A percentile compares a stretch with the other conserved stretches of the same genome.
Evolutionary conservation across 2,797 vertebrate genomes (phyloP).

Genomic region (Pelodytes ibericus): DNA sequence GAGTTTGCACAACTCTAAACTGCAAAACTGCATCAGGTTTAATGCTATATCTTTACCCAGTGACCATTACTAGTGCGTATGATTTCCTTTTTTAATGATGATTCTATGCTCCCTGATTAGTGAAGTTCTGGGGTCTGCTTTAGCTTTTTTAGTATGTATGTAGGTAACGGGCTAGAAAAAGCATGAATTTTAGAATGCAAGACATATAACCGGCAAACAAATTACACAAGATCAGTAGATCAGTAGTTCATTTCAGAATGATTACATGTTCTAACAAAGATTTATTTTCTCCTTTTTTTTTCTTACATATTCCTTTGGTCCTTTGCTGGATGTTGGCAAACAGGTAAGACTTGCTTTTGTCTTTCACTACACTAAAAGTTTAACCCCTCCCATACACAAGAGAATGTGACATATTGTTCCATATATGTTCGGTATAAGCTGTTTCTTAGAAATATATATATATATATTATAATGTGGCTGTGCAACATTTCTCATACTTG

Average conservation of each 20-base stretch:
- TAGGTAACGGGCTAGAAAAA: neutral
- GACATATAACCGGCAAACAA: neutral
- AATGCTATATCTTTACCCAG: too few relatives aligned
- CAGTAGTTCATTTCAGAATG: neutral
- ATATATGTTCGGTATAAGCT: neutral
- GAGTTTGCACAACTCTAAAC: too few relatives aligned
- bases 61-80: too few relatives aligned
- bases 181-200: too few relatives aligned
- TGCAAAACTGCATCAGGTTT: too few relatives aligned
- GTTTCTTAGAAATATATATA: slow-evolving; percentile 26
- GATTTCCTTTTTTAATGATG: too few relatives aligned
- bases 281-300: slow-evolving; percentile 10
- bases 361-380: slow-evolving; percentile 16
- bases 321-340: slow-evolving; percentile 41
- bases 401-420: slow-evolving; percentile 9
- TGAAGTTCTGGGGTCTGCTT: too few relatives aligned
- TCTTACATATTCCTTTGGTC: neutral
- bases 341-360: slow-evolving; percentile 52
- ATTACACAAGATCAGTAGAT: neutral
- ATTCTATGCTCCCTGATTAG: too few relatives aligned
- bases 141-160: neutral
- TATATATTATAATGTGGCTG: slow-evolving; percentile 23
- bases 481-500: slow-evolving; percentile 37
- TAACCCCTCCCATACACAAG: slow-evolving; percentile 7
- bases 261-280: slow-evolving; percentile 47